phyloP scores from a whole-genome alignment of 2,113 vertebrate species.

The Eclectus roratus region DNA sequence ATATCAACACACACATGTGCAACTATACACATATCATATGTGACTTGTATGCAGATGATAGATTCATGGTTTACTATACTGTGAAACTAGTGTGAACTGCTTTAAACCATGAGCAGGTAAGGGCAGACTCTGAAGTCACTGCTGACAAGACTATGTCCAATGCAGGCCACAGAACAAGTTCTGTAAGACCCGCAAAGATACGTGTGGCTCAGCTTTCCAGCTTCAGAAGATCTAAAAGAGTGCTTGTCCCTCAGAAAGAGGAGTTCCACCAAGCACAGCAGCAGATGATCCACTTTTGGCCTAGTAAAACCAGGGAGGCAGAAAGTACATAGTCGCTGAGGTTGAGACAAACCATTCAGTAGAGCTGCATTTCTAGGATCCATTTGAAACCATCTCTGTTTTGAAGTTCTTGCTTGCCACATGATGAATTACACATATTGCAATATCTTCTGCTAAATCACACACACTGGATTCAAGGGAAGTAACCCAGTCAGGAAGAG shows the following conservation, averaged over 20 bases:
- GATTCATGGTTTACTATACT: neutral
- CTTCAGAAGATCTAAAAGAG: neutral
- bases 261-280: neutral
- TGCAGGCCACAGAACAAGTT: neutral
- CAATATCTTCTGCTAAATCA: neutral
- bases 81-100: neutral
- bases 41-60: neutral
- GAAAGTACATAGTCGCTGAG: neutral
- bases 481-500: neutral
- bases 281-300: neutral
- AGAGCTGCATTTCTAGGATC: neutral
- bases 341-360: neutral
- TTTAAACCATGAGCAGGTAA: neutral
- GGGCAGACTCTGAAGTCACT: neutral
- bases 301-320: neutral
- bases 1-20: neutral
- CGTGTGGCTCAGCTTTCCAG: neutral
- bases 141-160: neutral
- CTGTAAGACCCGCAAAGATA: neutral
- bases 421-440: neutral
- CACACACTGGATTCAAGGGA: neutral
- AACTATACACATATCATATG: neutral
- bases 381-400: neutral
- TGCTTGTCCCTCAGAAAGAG: neutral
- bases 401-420: neutral